These are phyloP conservation scores for Drosophila sechellia DNA, from an alignment of 1,140 invertebrate species.

Conservation along the genomic window DNA sequence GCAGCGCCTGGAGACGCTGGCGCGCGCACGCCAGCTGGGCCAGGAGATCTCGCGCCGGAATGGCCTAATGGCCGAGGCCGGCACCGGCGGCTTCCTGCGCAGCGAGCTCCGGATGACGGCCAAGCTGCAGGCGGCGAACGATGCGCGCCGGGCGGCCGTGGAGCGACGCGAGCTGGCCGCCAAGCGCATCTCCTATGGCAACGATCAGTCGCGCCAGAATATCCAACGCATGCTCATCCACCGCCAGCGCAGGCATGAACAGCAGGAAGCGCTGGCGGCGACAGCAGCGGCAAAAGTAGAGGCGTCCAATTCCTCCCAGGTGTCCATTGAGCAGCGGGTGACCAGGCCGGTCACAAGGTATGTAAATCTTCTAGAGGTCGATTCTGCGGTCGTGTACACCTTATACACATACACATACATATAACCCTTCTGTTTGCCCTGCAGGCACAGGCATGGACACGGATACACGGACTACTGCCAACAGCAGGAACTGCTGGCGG, in stretches of 20 bases:
- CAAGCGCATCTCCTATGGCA: slow-evolving; percentile 74
- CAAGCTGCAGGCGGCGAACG: slow-evolving; percentile 50
- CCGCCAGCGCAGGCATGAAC: background rate
- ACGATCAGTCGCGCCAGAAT: slow-evolving; percentile 66
- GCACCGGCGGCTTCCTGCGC: slow-evolving; percentile 27
- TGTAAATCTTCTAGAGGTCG: too few relatives aligned
- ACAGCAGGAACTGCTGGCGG: too few relatives aligned
- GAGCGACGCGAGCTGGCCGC: slow-evolving; percentile 59
- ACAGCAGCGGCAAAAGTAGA: too few relatives aligned
- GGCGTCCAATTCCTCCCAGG: background rate
- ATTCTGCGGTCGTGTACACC: too few relatives aligned
- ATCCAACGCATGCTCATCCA: slow-evolving; percentile 46
- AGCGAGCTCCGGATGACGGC: slow-evolving; percentile 39
- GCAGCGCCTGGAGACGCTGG: slow-evolving; percentile 51
- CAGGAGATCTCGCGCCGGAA: slow-evolving; percentile 68
- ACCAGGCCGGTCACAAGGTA: too few relatives aligned
- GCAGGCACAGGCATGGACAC: too few relatives aligned
- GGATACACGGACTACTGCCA: too few relatives aligned
- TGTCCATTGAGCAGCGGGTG: background rate
- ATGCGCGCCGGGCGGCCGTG: slow-evolving; percentile 40
- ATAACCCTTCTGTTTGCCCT: too few relatives aligned
- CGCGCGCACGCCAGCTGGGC: slow-evolving; percentile 61
- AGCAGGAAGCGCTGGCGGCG: background rate
- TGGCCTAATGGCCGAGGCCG: slow-evolving; percentile 43
- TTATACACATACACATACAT: too few relatives aligned